Conservation (phyloP, 2,888 invertebrate species). For the Crepidodera aurea region DNA sequence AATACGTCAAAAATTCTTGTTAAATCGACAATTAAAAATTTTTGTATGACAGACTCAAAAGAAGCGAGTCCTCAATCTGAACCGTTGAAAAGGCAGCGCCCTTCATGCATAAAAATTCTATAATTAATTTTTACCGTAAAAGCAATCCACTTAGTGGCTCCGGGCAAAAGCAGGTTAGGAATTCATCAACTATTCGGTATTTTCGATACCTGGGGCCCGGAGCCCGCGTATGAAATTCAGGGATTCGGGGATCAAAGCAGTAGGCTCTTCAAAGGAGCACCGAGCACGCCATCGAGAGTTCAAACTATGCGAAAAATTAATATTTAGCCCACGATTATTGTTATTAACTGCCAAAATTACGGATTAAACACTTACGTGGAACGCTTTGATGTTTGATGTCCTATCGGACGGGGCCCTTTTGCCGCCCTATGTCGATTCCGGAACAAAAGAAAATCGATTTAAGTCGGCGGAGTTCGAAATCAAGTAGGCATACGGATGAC, state of each 20-base stretch:
- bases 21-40: not conserved
- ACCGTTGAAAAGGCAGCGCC: not conserved
- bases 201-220: slow-evolving; percentile 57
- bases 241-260: slow-evolving; percentile 43
- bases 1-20: not conserved
- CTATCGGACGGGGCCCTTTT: slow-evolving; percentile 24
- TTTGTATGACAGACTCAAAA: not conserved
- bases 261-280: slow-evolving; percentile 44
- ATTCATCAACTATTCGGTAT: slow-evolving; percentile 57
- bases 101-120: slow-evolving; percentile 31
- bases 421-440: slow-evolving; percentile 15
- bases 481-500: not conserved
- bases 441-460: slow-evolving; percentile 42
- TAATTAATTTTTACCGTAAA: slow-evolving; percentile 35
- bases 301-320: slow-evolving; percentile 62
- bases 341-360: slow-evolving; percentile 55
- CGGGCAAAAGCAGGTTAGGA: slow-evolving; percentile 42
- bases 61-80: not conserved
- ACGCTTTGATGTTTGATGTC: slow-evolving; percentile 47
- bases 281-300: slow-evolving; percentile 49
- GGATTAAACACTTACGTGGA: slow-evolving; percentile 48
- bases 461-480: slow-evolving; percentile 24
- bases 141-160: slow-evolving; percentile 38
- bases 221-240: slow-evolving; percentile 34
- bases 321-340: slow-evolving; percentile 58